Base-by-base conservation (phyloP, 2,797 vertebrate species). In the Manis pentadactyla region DNA sequence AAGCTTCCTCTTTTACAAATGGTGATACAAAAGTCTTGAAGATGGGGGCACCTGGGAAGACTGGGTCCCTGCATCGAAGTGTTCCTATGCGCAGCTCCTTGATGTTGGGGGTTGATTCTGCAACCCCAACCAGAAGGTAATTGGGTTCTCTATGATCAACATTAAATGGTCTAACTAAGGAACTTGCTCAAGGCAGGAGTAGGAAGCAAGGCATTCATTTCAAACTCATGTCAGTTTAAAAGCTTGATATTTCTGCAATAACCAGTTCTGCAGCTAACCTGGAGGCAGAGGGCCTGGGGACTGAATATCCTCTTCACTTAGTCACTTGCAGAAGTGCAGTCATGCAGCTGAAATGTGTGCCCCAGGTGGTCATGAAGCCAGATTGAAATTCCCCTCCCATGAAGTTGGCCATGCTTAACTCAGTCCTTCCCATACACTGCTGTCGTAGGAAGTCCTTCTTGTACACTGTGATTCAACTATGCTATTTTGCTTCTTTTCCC, bases 391-490 rank as follows among this genome's bases (percentile, higher is more conserved):
- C 51, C 31, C 25, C 55, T 55, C 63, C 71, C 2, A 2, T 18
- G 37, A 5, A 85, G 31, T n/a, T 1, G 5, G 92, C 71, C 87
- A 37, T 0, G 2, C n/a, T 63, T 14, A 81, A 69, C 61, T 79
- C 81, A 73, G 84, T 63, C 87, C 81, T 87, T 90, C 11, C 66
- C 79, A 82, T 27, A 86, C 0, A 4, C 34, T 71, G 77, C 61
- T 78, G 83, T 81, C 78, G 91, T 63, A 88, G 55, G 53, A 86
- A 77, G 93, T 59, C 63, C 75, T 68, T 93, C 68, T 51, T 46
- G 15, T 61, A 79, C 73, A 57, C 75, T 49, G 74, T 37, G 64
- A 95, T 61, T 83, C 73, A 74, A 31, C 31, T n/a, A 29, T 31
- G 79, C 57, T 53, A 31, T 68, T 73, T 57, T 57, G 46, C 59